Conservation (phyloP, 2,888 invertebrate species). For the Acanthacorydalis orientalis region DNA sequence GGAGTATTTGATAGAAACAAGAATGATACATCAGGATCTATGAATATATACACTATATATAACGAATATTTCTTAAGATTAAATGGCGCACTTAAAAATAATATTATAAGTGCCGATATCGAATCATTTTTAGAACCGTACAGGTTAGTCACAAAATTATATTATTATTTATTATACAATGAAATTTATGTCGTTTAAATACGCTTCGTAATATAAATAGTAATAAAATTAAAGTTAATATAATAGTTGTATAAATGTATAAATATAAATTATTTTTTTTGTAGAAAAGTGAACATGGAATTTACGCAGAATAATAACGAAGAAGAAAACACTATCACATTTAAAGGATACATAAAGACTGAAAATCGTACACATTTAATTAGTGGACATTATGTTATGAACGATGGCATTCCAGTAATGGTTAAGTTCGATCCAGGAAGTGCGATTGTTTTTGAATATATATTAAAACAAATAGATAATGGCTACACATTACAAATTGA, state of each 20-base stretch:
- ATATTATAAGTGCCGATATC: constrained; percentile 1
- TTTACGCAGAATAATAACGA: neutral
- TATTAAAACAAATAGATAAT: neutral
- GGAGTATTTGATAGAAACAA: neutral
- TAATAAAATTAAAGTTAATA: no score
- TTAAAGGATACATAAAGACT: neutral
- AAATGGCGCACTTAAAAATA: neutral
- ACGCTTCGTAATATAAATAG: no score
- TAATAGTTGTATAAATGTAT: no score
- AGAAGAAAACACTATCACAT: neutral
- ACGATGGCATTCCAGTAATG: constrained; percentile 20
- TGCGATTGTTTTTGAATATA: constrained; percentile 1
- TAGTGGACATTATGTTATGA: constrained; percentile 25
- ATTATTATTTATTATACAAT: neutral
- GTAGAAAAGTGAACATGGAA: neutral
- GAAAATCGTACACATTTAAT: constrained; percentile 23
- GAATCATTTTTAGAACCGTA: constrained; percentile 1
- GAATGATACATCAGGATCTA: neutral
- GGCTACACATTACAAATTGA: neutral
- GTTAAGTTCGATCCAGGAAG: neutral
- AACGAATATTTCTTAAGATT: constrained; percentile 1
- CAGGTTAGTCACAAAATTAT: neutral
- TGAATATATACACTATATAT: neutral
- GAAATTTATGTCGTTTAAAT: no score
- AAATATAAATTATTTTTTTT: neutral